Conservation (phyloP, 2,888 invertebrate species). For the Diaperis boleti region DNA sequence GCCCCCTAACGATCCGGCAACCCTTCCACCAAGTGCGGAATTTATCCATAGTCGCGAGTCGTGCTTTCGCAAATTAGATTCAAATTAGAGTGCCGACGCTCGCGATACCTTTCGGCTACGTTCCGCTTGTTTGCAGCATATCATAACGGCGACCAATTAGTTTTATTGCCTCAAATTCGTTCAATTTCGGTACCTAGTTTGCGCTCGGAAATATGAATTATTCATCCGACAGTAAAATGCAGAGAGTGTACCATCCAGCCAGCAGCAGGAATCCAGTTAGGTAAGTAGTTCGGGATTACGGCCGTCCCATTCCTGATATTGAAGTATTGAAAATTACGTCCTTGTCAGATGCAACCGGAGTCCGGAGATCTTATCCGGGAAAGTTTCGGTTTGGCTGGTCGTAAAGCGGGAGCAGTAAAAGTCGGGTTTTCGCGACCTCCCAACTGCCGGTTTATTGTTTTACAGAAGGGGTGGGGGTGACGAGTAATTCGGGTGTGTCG, state of each 20-base stretch:
- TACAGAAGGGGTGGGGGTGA: too few species aligned
- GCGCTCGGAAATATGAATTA: conserved; percentile 40
- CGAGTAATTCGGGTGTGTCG: too few species aligned
- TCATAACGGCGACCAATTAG: conserved; percentile 28
- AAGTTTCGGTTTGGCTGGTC: conserved; percentile 37
- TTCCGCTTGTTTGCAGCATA: conserved; percentile 9
- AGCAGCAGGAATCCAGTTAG: conserved; percentile 42
- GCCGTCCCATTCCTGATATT: conserved; percentile 45
- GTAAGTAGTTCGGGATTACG: conserved; percentile 44
- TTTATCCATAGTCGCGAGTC: conserved; percentile 3
- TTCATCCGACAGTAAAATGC: conserved; percentile 43
- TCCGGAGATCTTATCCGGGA: conserved; percentile 33
- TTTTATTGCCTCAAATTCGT: conserved; percentile 33
- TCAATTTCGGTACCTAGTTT: not conserved
- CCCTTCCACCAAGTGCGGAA: too few species aligned
- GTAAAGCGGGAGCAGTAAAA: conserved; percentile 30
- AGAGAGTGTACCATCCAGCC: conserved; percentile 20
- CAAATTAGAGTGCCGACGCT: not conserved
- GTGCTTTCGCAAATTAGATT: conserved; percentile 10
- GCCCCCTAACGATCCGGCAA: too few species aligned
- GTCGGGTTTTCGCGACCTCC: conserved; percentile 15
- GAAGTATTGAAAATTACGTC: conserved; percentile 46
- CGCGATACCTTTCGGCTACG: not conserved
- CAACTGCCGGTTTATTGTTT: too few species aligned
- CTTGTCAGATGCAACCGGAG: conserved; percentile 39